phyloP scores from a whole-genome alignment of 2,797 vertebrate species.

The Hippoglossus hippoglossus region DNA sequence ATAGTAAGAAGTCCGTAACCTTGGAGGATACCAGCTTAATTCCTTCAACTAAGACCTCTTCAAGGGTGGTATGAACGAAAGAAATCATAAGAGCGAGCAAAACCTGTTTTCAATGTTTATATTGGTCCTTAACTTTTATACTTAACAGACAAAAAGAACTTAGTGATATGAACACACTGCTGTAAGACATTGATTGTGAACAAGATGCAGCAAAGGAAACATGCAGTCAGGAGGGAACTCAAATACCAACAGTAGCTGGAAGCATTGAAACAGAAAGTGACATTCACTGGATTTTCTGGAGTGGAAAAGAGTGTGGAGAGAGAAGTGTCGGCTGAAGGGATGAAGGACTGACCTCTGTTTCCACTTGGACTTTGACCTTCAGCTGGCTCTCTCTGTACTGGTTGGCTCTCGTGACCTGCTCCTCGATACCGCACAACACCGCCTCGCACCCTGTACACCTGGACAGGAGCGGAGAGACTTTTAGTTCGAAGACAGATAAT shows the following conservation, averaged over 20 bases:
- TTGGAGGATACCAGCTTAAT: slow-evolving; percentile 15
- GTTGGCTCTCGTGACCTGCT: slow-evolving; percentile 96
- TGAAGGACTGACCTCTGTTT: slow-evolving; percentile 91
- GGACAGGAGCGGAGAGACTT: slow-evolving; percentile 15
- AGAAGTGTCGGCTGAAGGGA: slow-evolving; percentile 10
- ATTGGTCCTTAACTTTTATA: not conserved
- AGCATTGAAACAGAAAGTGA: slow-evolving; percentile 38
- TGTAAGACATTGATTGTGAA: slow-evolving; percentile 5
- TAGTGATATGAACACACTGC: slow-evolving; percentile 1
- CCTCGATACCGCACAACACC: slow-evolving; percentile 94
- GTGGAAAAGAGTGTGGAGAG: not conserved
- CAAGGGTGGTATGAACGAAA: not conserved
- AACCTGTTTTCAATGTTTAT: not conserved
- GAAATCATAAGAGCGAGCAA: slow-evolving; percentile 6
- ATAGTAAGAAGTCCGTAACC: not conserved
- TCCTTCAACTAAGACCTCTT: not conserved
- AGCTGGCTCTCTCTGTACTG: slow-evolving; percentile 96
- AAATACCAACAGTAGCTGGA: slow-evolving; percentile 55
- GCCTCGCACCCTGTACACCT: slow-evolving; percentile 97
- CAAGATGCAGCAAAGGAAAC: slow-evolving; percentile 10
- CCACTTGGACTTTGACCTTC: slow-evolving; percentile 96
- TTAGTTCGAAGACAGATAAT: slow-evolving; percentile 21
- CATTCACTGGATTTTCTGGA: slow-evolving; percentile 41
- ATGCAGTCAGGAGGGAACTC: slow-evolving; percentile 27
- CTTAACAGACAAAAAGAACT: not conserved